Evolutionary conservation across 2,113 vertebrate genomes (phyloP).

Genomic region (Damaliscus lunatus): DNA sequence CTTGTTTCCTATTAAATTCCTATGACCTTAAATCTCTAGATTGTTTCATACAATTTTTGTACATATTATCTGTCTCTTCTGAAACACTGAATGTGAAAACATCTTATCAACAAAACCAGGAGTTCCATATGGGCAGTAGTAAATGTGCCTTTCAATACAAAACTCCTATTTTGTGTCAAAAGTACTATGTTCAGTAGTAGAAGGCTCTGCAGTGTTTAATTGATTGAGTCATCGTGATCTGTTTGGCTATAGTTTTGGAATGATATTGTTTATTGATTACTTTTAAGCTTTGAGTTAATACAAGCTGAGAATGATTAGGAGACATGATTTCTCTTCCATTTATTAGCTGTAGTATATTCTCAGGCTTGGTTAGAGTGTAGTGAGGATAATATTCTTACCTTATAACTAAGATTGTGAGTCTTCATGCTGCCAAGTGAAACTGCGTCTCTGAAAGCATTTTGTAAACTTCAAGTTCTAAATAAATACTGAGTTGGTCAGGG

Average conservation of each 20-base stretch:
- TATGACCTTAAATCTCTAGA: neutral
- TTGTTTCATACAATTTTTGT: neutral
- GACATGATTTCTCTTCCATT: neutral
- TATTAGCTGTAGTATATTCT: neutral
- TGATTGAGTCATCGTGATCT: neutral
- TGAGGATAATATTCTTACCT: neutral
- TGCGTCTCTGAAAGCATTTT: neutral
- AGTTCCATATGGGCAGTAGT: neutral
- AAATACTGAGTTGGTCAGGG: neutral
- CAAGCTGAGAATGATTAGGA: neutral
- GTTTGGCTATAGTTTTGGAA: neutral
- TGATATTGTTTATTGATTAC: neutral
- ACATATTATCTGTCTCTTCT: neutral
- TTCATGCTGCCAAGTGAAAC: neutral
- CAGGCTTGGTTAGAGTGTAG: neutral
- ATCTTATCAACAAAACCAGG: neutral
- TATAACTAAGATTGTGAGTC: neutral
- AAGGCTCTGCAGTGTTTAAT: neutral
- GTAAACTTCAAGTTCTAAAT: neutral
- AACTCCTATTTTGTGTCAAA: neutral
- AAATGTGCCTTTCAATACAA: neutral
- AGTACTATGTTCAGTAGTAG: neutral
- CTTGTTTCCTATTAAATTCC: neutral
- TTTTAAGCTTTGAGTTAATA: neutral
- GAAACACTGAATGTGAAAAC: neutral